Base-by-base conservation (phyloP, 2,888 invertebrate species). In the Ecdyonurus torrentis region DNA sequence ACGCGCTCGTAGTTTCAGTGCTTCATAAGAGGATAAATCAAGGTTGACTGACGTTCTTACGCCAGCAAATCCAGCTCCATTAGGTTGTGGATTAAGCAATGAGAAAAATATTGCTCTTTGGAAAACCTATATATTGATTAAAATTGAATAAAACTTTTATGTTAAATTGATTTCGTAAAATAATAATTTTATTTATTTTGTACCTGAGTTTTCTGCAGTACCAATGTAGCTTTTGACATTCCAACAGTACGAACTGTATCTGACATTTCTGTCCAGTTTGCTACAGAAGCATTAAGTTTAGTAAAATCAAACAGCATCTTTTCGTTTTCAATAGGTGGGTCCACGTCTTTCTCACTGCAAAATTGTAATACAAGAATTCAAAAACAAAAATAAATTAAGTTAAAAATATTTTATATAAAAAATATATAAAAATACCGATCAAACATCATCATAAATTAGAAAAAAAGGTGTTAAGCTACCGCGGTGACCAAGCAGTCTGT, bases 41-140 rank as follows among this genome's bases (percentile, higher is more conserved):
- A 81, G 77, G 23, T 74, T 70, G 7, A 75, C 76, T 18, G 74
- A 68, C n/a, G 76, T 78, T 65, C 81, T 72, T 65, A 82, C 77
- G 15, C 84, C 85, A 25, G 83, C 84, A 71, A 85, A 85, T 1
- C 83, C 83, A 23, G 85, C 85, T 1, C 85, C 85, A 67, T 85
- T 84, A 7, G 79, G 76, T 72, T 84, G 84, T 2, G 85, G 84
- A 70, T 84, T 84, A 23, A 85, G 70, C 60, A 85, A 72, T 2
- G 81, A 79, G 68, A 85, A 85, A 67, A 85, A 81, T 68, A 85
- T 75, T 0, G 81, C 85, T 70, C 83, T 72, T 69, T 82, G 79
- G 66, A 81, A 84, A 37, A 78, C 72, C 66, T 76, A 74, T 20
- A n/a, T 10, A 55, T 18, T 20, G 5, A 20, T 7, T 55, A 5